phyloP scores from a whole-genome alignment of 2,797 vertebrate genomes.

The Serranus cabrilla region DNA sequence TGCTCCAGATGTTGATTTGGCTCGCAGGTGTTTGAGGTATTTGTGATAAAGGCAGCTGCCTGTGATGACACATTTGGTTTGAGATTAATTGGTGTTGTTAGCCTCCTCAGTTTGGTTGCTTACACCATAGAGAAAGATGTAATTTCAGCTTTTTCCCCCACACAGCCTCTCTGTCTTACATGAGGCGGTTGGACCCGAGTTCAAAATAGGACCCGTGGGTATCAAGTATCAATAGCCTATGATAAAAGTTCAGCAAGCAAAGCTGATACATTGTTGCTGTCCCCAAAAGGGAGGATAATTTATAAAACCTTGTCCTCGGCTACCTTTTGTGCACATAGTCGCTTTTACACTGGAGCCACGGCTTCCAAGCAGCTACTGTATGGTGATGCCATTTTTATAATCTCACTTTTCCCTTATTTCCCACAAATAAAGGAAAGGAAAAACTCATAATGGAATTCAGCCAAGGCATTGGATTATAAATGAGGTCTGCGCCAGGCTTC shows the following conservation, averaged over 20 bases:
- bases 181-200: conserved; percentile 59
- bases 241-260: conserved; percentile 79
- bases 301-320: conserved; percentile 77
- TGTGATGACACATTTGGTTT: conserved; percentile 53
- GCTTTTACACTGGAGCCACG: conserved; percentile 69
- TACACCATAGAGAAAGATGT: conserved; percentile 50
- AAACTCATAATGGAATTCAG: conserved; percentile 91
- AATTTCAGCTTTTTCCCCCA: conserved; percentile 51
- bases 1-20: conserved; percentile 54
- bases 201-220: conserved; percentile 66
- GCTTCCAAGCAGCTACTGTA: conserved; percentile 73
- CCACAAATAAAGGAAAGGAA: conserved; percentile 78
- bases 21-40: conserved; percentile 39
- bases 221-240: conserved; percentile 70
- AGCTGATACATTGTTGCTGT: conserved; percentile 72
- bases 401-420: conserved; percentile 89
- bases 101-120: conserved; percentile 43
- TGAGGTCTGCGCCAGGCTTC: conserved; percentile 96
- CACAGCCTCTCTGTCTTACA: conserved; percentile 45
- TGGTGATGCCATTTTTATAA: conserved; percentile 85
- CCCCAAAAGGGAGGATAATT: conserved; percentile 72
- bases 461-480: conserved; percentile 97
- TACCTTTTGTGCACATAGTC: conserved; percentile 72
- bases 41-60: conserved; percentile 59
- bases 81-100: conserved; percentile 58